Evolutionary conservation across 1,140 invertebrate genomes (phyloP).

Genomic region (Drusus annulatus): DNA sequence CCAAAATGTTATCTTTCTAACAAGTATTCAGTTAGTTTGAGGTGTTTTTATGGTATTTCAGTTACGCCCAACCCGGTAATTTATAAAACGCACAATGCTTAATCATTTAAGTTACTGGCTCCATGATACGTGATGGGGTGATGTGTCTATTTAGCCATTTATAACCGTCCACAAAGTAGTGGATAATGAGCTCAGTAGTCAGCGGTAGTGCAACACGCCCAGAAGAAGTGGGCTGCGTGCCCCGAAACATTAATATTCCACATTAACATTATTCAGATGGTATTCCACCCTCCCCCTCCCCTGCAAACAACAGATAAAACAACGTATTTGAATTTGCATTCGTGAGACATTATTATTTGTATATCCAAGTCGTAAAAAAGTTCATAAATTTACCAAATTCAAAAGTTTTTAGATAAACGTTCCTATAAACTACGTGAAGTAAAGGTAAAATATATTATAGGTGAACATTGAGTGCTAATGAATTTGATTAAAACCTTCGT

Average conservation of each 20-base stretch:
- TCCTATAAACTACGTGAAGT: too few species aligned
- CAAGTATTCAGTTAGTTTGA: too few species aligned
- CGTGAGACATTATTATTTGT: constrained; percentile 18
- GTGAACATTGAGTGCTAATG: too few species aligned
- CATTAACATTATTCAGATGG: constrained; percentile 38
- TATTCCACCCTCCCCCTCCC: constrained; percentile 3
- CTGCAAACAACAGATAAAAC: constrained; percentile 31
- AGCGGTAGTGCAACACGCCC: constrained; percentile 28
- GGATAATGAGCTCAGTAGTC: background rate
- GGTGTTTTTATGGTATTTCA: too few species aligned
- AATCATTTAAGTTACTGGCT: background rate
- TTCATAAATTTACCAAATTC: too few species aligned
- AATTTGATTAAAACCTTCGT: too few species aligned
- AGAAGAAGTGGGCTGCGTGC: constrained; percentile 27
- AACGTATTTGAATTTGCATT: constrained; percentile 39
- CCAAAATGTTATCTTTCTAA: too few species aligned
- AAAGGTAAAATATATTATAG: too few species aligned
- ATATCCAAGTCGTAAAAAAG: constrained; percentile 11
- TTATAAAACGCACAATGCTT: background rate
- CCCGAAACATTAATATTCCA: constrained; percentile 28
- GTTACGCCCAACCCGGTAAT: too few species aligned
- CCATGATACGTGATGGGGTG: constrained; percentile 1
- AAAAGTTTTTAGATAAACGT: too few species aligned
- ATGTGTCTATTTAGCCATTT: constrained; percentile 30
- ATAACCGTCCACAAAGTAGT: background rate